Evolutionary conservation across 2,888 invertebrate species (phyloP).

Genomic region (Chymomyza fuscimana): DNA sequence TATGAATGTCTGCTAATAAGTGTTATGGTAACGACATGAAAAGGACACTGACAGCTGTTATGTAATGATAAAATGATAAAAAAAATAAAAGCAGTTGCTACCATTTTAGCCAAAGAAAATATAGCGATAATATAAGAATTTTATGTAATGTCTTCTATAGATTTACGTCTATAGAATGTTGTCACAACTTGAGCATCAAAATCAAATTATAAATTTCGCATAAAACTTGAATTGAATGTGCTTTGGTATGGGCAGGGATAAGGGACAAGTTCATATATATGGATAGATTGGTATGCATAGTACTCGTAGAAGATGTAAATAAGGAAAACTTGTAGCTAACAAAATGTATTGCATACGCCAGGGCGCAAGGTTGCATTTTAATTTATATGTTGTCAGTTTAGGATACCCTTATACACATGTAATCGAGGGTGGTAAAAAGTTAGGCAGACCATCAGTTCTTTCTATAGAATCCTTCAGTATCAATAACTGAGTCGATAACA

Average conservation of each 20-base stretch:
- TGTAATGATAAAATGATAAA: slow-evolving; percentile 47
- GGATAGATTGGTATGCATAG: not conserved
- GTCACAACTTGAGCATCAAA: not conserved
- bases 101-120: not conserved
- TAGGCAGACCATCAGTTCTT: too few species aligned
- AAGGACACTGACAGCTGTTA: slow-evolving; percentile 53
- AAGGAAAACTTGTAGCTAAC: not conserved
- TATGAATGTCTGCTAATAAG: slow-evolving; percentile 40
- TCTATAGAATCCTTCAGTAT: too few species aligned
- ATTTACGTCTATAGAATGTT: not conserved
- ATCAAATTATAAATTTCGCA: not conserved
- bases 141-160: not conserved
- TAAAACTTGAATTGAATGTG: not conserved
- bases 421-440: too few species aligned
- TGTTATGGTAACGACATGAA: slow-evolving; percentile 56
- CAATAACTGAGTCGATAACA: too few species aligned
- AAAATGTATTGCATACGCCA: too few species aligned
- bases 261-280: not conserved
- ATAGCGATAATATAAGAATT: not conserved
- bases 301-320: not conserved
- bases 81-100: not conserved
- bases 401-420: too few species aligned
- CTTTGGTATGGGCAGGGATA: not conserved
- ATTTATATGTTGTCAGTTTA: too few species aligned
- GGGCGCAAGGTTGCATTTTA: too few species aligned